Percentiles rank a stretch among this genome's conserved stretches.
Evolutionary conservation across 2,113 vertebrate species (phyloP).

Genomic region (Pangasianodon gigas): DNA sequence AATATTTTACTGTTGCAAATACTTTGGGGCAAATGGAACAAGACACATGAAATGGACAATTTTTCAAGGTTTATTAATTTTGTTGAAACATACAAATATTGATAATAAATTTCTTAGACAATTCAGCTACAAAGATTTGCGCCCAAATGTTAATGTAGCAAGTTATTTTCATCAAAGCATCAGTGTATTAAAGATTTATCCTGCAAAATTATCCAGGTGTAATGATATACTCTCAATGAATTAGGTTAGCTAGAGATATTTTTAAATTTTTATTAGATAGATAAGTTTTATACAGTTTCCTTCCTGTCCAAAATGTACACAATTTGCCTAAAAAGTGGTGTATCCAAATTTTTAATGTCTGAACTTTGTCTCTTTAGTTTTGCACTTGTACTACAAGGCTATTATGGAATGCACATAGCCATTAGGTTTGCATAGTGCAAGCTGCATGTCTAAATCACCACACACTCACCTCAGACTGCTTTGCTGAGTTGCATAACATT

Average conservation of each 20-base stretch:
- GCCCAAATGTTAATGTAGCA: constrained; percentile 68
- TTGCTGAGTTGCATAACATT: not conserved
- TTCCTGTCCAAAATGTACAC: not conserved
- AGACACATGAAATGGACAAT: constrained; percentile 49
- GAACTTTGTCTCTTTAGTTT: not conserved
- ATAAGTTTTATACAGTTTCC: not conserved
- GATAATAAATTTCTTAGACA: constrained; percentile 62
- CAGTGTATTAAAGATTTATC: not conserved
- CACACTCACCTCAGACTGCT: not conserved
- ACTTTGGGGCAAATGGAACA: constrained; percentile 7
- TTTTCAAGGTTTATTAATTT: constrained; percentile 48
- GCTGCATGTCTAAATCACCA: not conserved
- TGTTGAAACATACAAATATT: constrained; percentile 63
- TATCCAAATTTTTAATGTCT: not conserved
- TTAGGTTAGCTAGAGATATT: constrained; percentile 49
- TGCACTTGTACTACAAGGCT: not conserved
- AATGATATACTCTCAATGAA: not conserved
- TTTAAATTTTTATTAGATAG: not conserved
- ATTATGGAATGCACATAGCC: not conserved
- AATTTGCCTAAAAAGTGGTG: not conserved
- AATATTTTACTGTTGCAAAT: not conserved
- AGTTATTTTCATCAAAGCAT: constrained; percentile 4
- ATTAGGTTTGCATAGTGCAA: not conserved
- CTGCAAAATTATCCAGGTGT: not conserved
- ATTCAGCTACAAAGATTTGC: constrained; percentile 65